phyloP scores from a whole-genome alignment of 2,888 invertebrate genomes.

The Acronicta aceris region DNA sequence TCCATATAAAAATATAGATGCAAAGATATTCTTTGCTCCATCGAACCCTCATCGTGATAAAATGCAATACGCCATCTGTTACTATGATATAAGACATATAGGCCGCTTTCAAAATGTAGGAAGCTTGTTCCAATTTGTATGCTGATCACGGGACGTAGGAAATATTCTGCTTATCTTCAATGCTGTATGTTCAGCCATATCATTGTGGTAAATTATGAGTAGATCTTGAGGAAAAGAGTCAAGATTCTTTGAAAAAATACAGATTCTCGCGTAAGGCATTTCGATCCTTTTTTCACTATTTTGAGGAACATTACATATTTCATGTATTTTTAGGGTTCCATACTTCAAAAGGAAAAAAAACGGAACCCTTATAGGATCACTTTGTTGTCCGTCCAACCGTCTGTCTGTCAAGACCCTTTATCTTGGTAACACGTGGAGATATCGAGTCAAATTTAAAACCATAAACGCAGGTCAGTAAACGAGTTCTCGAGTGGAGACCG shows the following conservation, averaged over 20 bases:
- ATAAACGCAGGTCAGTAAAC: too few species aligned
- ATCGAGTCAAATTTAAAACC: too few species aligned
- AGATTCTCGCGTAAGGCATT: not conserved
- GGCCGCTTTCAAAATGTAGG: constrained; percentile 29
- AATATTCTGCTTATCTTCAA: constrained; percentile 37
- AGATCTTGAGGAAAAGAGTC: not conserved
- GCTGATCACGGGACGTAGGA: constrained; percentile 28
- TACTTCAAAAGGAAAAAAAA: too few species aligned
- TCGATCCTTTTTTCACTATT: too few species aligned
- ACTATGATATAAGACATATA: constrained; percentile 39
- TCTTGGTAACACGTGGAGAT: too few species aligned
- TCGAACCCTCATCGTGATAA: constrained; percentile 54
- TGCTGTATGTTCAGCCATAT: constrained; percentile 5
- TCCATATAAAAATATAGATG: constrained; percentile 36
- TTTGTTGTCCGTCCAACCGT: too few species aligned
- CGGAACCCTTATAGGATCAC: too few species aligned
- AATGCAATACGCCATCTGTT: constrained; percentile 52
- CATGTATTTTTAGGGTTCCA: too few species aligned
- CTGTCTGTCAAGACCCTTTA: too few species aligned
- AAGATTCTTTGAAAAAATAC: not conserved
- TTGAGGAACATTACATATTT: too few species aligned
- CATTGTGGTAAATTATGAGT: constrained; percentile 7
- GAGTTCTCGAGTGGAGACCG: too few species aligned
- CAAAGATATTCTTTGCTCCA: constrained; percentile 25
- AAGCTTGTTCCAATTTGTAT: constrained; percentile 39